These are phyloP conservation scores for Archivesica marissinica DNA, from an alignment of 1,140 invertebrate genomes.

Conservation along the genomic window DNA sequence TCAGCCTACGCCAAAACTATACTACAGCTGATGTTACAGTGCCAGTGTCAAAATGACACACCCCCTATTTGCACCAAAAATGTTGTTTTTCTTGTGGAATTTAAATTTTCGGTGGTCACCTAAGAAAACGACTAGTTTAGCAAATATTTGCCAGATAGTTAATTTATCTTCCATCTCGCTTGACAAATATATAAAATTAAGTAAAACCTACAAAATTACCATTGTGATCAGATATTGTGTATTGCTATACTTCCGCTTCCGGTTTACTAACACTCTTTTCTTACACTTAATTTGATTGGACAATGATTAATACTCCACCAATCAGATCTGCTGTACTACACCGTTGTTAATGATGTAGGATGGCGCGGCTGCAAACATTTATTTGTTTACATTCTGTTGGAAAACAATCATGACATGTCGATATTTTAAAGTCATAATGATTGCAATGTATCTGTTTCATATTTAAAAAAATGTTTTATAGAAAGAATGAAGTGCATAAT, in stretches of 20 bases:
- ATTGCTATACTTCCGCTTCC: conserved; percentile 13
- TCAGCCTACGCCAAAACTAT: too few species aligned
- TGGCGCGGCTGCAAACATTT: conserved; percentile 18
- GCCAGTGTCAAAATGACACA: too few species aligned
- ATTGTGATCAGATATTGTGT: conserved; percentile 2
- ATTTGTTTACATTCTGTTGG: background rate
- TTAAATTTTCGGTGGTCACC: too few species aligned
- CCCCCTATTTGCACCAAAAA: too few species aligned
- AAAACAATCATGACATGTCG: background rate
- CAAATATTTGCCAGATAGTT: too few species aligned
- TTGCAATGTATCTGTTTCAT: background rate
- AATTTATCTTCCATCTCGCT: too few species aligned
- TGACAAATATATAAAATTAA: too few species aligned
- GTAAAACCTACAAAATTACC: background rate
- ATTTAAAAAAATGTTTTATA: background rate
- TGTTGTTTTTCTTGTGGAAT: too few species aligned
- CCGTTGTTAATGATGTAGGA: background rate
- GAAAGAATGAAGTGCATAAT: conserved; percentile 87
- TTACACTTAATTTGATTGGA: background rate
- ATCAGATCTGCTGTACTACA: background rate
- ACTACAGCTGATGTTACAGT: too few species aligned
- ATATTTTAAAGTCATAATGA: background rate
- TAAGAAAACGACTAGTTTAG: too few species aligned
- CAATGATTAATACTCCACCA: background rate
- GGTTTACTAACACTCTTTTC: background rate